Percentiles rank a stretch among this genome's conserved stretches.
These are phyloP conservation scores for Teleogryllus occipitalis DNA, from an alignment of 1,140 invertebrate genomes.

Conservation along the genomic window DNA sequence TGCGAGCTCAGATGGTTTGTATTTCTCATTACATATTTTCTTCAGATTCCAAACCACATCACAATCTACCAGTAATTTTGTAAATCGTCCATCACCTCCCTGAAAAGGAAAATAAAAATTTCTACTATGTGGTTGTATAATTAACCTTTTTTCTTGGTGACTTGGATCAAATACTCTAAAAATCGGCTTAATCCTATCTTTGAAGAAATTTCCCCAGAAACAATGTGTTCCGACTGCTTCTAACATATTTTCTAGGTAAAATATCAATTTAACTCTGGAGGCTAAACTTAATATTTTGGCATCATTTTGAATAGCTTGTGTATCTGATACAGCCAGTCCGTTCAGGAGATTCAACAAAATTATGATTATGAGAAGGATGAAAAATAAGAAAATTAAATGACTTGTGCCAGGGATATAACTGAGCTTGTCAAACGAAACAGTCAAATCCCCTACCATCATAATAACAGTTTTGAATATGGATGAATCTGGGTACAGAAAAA, in stretches of 20 bases:
- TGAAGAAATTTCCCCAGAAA: too few relatives aligned
- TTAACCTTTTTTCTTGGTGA: too few relatives aligned
- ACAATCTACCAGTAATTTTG: too few relatives aligned
- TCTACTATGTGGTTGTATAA: too few relatives aligned
- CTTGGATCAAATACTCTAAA: too few relatives aligned
- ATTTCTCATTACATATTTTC: too few relatives aligned
- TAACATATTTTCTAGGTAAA: slow-evolving; percentile 7
- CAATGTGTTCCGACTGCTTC: too few relatives aligned
- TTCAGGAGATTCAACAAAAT: slow-evolving; percentile 72
- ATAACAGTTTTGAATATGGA: slow-evolving; percentile 71
- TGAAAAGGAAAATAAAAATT: too few relatives aligned
- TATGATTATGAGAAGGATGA: slow-evolving; percentile 70
- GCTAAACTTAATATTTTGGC: slow-evolving; percentile 59
- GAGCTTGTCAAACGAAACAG: slow-evolving; percentile 63
- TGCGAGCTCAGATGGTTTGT: too few relatives aligned
- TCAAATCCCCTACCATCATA: slow-evolving; percentile 77
- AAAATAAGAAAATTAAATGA: slow-evolving; percentile 63
- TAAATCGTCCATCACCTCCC: too few relatives aligned
- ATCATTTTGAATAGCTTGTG: slow-evolving; percentile 59
- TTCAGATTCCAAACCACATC: too few relatives aligned
- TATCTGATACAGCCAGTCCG: slow-evolving; percentile 72
- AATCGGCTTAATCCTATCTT: too few relatives aligned
- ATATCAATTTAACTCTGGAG: slow-evolving; percentile 13
- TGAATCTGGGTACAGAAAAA: slow-evolving; percentile 50
- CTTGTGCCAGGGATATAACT: slow-evolving; percentile 51